Evolutionary conservation across 2,113 vertebrate species (phyloP).

Genomic region (Collichthys lucidus): DNA sequence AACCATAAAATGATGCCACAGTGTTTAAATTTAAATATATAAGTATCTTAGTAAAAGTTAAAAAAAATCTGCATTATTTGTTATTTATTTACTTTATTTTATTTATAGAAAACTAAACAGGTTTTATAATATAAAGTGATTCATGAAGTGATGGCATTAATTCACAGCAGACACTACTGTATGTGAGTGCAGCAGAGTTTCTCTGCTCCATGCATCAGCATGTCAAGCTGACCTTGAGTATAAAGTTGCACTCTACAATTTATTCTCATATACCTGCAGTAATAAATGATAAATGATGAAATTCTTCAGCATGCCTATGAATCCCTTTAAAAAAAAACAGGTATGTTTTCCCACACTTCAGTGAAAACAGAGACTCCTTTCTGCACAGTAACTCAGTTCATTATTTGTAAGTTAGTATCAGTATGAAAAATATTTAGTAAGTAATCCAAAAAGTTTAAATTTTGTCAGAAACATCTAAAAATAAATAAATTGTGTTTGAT

Average conservation of each 20-base stretch:
- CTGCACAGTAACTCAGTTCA: not conserved
- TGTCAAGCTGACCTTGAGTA: slow-evolving; percentile 59
- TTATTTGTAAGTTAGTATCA: not conserved
- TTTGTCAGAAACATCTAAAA: no score
- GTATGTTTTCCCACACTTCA: no score
- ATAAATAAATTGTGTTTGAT: no score
- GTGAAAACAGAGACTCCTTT: not conserved
- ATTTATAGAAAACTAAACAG: no score
- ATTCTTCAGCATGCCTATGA: not conserved
- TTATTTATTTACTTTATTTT: no score
- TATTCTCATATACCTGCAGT: not conserved
- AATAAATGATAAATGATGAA: not conserved
- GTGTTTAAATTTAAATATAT: no score
- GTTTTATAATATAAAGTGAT: no score
- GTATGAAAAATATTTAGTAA: not conserved
- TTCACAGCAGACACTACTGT: not conserved
- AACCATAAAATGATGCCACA: no score
- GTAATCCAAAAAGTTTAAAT: not conserved
- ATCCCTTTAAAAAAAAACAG: not conserved
- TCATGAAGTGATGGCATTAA: no score
- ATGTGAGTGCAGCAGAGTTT: not conserved
- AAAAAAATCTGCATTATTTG: no score
- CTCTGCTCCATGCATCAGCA: not conserved
- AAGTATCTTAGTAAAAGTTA: no score
- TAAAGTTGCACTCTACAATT: not conserved